Evolutionary conservation across 2,113 vertebrate species (phyloP), one percentile per base, ranked within the genome.

Genomic region (Acrocephalus kingi): DNA sequence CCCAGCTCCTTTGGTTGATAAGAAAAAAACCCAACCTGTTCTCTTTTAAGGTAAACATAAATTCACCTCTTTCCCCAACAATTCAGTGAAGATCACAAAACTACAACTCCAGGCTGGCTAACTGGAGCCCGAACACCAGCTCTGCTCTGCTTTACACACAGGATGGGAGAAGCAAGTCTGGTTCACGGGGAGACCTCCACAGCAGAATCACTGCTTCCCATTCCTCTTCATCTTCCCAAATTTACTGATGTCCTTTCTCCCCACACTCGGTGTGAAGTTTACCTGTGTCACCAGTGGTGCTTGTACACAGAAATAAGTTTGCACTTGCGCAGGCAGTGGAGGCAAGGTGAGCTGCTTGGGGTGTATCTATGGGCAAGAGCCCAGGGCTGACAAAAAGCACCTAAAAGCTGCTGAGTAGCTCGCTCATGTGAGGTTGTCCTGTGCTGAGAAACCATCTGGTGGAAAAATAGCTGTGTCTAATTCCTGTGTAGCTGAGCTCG

Each of bases 251-350:
- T 30, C 30, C 22, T 51, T 76, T 84, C 68, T 67, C 31, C 28
- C 25, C 2, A 5, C 13, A 41, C 15, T 7, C 0, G 1, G 7
- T 4, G 25, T 51, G 73, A 84, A 37, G 45, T 43, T 68, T 59
- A 43, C 43, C 49, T 15, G 31, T 55, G 54, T 43, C 22, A 22
- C 49, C 2, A 10, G 2, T 2, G 2, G 43, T 37, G 64, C 18
- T 69, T n/a, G 41, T 25, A 21, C 20, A 64, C 1, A 61, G 41
- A 51, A 77, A 24, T 30, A 20, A 23, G 13, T 35, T 73, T 2
- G 5, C 15, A 5, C 6, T 64, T 1, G 0, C 0, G 0, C 19
- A 68, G 63, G 20, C 52, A 24, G 68, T 6, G 30, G 30, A 80
- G 76, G 27, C 9, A 37, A 64, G 45, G 41, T 74, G 46, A 61